Base-by-base conservation (phyloP, 2,113 vertebrate species). In the Periophthalmodon schlosseri region DNA sequence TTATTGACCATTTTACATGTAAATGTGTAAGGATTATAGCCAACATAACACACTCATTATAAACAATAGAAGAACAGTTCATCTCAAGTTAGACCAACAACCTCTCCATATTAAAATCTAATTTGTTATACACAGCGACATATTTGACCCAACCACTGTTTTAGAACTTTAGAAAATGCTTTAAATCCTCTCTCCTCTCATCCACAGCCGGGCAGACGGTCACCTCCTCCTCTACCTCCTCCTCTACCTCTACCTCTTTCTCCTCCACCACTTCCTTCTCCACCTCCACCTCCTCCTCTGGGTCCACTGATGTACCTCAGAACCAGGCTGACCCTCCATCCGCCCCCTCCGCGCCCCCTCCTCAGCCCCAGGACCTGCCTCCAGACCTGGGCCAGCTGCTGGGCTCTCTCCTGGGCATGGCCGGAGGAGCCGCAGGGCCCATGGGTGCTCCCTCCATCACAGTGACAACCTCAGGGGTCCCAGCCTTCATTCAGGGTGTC, bases 401-500 rank as follows among this genome's bases (percentile, higher is more conserved):
- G 57, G 91, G 95, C 39, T 96, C 96, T 16, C 94, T 97, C 57
- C 86, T 97, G 5, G 91, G 95, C 20, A 94, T 92, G 10, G 92
- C 89, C 0, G 87, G 94, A 7, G 90, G 91, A 73, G 82, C 84
- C 3, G 90, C 10, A 0, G 81, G 68, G 0, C 80, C 92, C 3
- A 66, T 57, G 65, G 93, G 88, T 69, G 68, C 93, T 36, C 95
- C 96, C 2, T 95, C 95, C 7, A 94, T 97, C 80, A 96, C 95
- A 0, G 94, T 96, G 78, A 95, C 95, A 0, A 93, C 95, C 78
- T 95, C 96, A 1, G 95, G 96, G 0, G 92, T 96, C 24, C 96
- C 96, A 0, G 91, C 94, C 23, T 96, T 97, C 80, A 93, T 97
- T 60, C 96, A 96, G 84, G 96, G 96, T 70, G 91, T 97, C 86